Conservation (phyloP, 2,113 vertebrate genomes). For the Nycticryphes semicollaris region DNA sequence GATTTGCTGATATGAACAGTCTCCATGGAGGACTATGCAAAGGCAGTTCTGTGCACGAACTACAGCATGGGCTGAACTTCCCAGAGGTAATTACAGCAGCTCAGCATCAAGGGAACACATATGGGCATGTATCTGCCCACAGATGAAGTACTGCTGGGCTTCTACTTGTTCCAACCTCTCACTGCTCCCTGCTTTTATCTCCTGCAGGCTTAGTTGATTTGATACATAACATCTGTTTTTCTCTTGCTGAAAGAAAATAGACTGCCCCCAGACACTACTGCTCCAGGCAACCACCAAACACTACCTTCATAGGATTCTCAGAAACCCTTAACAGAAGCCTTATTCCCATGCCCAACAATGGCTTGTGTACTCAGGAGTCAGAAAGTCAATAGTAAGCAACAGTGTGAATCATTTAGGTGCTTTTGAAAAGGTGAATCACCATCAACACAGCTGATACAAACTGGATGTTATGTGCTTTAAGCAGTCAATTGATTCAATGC, state of each 20-base stretch:
- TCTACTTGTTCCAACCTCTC: not conserved
- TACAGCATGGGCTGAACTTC: not conserved
- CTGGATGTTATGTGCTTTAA: not conserved
- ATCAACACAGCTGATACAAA: not conserved
- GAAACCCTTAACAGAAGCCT: not conserved
- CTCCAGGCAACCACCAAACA: not conserved
- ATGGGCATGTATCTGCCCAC: not conserved
- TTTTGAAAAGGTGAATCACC: not conserved
- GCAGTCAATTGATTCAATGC: not conserved
- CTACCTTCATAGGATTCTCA: not conserved
- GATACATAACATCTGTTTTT: not conserved
- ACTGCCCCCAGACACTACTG: not conserved
- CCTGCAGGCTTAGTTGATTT: not conserved
- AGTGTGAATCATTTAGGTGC: not conserved
- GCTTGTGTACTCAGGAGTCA: not conserved
- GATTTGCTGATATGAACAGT: not conserved
- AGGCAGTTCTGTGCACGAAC: not conserved
- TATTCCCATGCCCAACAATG: not conserved
- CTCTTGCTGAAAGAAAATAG: not conserved
- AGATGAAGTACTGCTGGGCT: not conserved
- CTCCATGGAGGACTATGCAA: not conserved
- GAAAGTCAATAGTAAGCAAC: not conserved
- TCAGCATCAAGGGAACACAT: not conserved
- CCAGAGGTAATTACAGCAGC: not conserved
- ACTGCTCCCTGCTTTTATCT: not conserved